A percentile compares a stretch with the other conserved stretches of the same genome.
These are phyloP conservation scores for Brachymystax lenok DNA, from an alignment of 2,797 vertebrate species.

Conservation along the genomic window DNA sequence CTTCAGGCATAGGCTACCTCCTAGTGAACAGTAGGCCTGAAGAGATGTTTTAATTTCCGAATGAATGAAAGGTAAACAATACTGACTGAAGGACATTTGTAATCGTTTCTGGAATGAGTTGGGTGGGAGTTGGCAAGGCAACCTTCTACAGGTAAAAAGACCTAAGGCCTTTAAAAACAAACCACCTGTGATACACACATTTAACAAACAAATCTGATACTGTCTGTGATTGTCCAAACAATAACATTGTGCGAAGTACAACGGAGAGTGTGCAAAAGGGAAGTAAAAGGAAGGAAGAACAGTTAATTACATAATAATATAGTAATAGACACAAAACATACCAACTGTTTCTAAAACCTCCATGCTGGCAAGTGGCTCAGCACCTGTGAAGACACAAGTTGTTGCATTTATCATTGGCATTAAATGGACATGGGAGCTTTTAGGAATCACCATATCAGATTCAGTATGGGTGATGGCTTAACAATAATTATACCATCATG, in stretches of 20 bases:
- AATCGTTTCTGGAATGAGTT: background rate
- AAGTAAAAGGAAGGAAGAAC: background rate
- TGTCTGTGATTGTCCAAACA: background rate
- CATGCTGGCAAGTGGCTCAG: slow-evolving; percentile 88
- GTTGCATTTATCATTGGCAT: background rate
- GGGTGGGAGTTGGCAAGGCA: background rate
- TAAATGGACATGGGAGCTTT: background rate
- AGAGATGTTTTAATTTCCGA: background rate
- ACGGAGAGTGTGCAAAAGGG: too few species aligned
- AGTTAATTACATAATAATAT: background rate
- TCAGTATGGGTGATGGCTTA: background rate
- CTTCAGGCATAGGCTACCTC: background rate
- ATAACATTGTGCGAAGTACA: background rate
- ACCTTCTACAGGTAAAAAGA: background rate
- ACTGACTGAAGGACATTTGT: background rate
- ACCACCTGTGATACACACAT: background rate
- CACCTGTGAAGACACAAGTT: slow-evolving; percentile 72
- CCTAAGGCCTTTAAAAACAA: background rate
- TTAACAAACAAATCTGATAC: background rate
- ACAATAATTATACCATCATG: background rate
- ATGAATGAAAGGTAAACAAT: background rate
- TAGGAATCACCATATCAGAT: background rate
- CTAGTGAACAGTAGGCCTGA: background rate
- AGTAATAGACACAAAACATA: slow-evolving; percentile 61
- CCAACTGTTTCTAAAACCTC: slow-evolving; percentile 90